These are phyloP conservation scores for Dallia pectoralis DNA, from an alignment of 2,797 vertebrate genomes.

Conservation along the genomic window DNA sequence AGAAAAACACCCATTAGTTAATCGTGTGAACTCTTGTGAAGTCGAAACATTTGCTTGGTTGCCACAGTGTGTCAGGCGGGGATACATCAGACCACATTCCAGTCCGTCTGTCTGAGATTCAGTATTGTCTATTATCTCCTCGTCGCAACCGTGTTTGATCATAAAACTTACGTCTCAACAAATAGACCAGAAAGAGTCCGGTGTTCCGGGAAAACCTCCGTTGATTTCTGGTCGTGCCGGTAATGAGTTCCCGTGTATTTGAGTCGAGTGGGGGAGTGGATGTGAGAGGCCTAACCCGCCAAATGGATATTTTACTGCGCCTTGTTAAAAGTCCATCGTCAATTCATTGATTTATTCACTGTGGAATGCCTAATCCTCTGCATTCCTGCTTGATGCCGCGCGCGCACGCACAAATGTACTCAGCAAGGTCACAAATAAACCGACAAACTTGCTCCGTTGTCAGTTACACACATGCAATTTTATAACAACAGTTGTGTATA, in stretches of 20 bases:
- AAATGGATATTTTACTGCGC: not conserved
- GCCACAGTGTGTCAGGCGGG: not conserved
- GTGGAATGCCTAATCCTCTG: not conserved
- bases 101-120: not conserved
- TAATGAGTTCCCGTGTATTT: constrained; percentile 2
- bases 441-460: not conserved
- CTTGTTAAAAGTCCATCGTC: constrained; percentile 12
- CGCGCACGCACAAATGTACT: constrained; percentile 1
- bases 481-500: not conserved
- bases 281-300: not conserved
- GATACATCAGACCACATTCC: not conserved
- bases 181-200: constrained; percentile 16
- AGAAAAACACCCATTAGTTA: not conserved
- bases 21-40: not conserved
- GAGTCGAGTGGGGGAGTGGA: not conserved
- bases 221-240: not conserved
- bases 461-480: too few relatives aligned
- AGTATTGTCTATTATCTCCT: not conserved
- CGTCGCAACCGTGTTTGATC: constrained; percentile 32
- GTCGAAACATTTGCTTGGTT: not conserved
- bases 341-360: constrained; percentile 8
- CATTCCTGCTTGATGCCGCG: not conserved
- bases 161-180: constrained; percentile 48
- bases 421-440: not conserved
- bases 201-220: constrained; percentile 11